These are phyloP conservation scores for Lycaena phlaeas DNA, from an alignment of 2,888 invertebrate genomes.

Conservation along the genomic window DNA sequence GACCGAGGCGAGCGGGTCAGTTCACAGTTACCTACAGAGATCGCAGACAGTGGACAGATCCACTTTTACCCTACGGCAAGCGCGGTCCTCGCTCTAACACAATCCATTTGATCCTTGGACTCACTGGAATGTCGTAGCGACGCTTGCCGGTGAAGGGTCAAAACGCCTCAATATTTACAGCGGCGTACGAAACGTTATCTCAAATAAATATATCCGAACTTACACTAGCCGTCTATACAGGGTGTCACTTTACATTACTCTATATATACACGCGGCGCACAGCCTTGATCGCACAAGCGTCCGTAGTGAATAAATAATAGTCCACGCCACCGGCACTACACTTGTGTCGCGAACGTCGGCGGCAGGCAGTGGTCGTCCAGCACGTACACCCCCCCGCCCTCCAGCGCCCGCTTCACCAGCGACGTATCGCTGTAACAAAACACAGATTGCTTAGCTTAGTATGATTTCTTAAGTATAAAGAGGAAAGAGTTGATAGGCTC, in stretches of 20 bases:
- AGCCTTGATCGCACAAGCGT: conserved; percentile 67
- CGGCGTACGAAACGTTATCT: conserved; percentile 50
- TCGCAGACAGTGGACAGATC: conserved; percentile 58
- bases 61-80: conserved; percentile 47
- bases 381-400: conserved; percentile 79
- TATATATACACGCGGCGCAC: conserved; percentile 72
- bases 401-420: conserved; percentile 79
- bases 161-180: conserved; percentile 61
- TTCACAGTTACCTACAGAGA: conserved; percentile 61
- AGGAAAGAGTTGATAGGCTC: too few species aligned
- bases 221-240: conserved; percentile 69
- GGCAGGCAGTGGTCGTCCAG: conserved; percentile 83
- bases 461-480: too few species aligned
- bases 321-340: conserved; percentile 69
- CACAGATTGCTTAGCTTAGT: conserved; percentile 17
- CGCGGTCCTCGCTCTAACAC: conserved; percentile 38
- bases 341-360: conserved; percentile 84
- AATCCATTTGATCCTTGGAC: too few species aligned
- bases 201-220: conserved; percentile 68
- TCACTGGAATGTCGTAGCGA: conserved; percentile 31
- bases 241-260: conserved; percentile 65
- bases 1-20: conserved; percentile 39
- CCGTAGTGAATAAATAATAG: conserved; percentile 55
- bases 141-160: conserved; percentile 48
- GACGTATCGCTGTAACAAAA: conserved; percentile 77